Conservation (phyloP, 2,888 invertebrate genomes). For the Pilophorus perplexus region DNA sequence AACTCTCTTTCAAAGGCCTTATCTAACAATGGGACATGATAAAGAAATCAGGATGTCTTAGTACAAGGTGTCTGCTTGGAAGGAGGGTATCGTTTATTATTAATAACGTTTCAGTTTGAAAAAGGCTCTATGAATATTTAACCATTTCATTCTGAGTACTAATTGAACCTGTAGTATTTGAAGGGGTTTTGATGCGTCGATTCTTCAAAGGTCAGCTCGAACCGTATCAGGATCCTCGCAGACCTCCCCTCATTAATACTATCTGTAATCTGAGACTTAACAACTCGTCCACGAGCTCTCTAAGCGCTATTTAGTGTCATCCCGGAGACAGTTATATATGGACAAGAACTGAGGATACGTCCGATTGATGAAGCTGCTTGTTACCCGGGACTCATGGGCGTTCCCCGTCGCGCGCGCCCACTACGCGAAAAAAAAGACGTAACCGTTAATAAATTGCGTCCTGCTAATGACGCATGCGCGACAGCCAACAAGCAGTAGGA, state of each 20-base stretch:
- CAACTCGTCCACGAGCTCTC: not conserved
- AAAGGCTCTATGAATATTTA: too few species aligned
- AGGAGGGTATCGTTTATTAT: too few species aligned
- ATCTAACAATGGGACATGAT: too few species aligned
- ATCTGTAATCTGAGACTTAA: conserved; percentile 21
- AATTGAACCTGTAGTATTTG: too few species aligned
- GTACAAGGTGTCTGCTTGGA: too few species aligned
- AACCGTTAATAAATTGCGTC: not conserved
- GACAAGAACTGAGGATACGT: not conserved
- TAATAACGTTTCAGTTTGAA: too few species aligned
- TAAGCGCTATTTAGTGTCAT: conserved; percentile 10
- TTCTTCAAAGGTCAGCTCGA: not conserved
- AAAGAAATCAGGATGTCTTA: too few species aligned
- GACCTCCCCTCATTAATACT: not conserved
- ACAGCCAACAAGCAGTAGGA: not conserved
- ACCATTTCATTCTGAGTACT: too few species aligned
- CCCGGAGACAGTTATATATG: conserved; percentile 10
- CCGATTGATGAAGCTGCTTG: not conserved
- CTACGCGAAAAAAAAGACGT: not conserved
- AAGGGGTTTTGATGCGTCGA: not conserved
- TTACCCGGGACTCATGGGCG: not conserved
- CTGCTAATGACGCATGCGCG: not conserved
- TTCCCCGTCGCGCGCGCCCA: not conserved
- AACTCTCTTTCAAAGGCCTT: too few species aligned
- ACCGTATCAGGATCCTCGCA: not conserved